Conservation (phyloP, 2,797 vertebrate genomes). For the Tadarida brasiliensis region DNA sequence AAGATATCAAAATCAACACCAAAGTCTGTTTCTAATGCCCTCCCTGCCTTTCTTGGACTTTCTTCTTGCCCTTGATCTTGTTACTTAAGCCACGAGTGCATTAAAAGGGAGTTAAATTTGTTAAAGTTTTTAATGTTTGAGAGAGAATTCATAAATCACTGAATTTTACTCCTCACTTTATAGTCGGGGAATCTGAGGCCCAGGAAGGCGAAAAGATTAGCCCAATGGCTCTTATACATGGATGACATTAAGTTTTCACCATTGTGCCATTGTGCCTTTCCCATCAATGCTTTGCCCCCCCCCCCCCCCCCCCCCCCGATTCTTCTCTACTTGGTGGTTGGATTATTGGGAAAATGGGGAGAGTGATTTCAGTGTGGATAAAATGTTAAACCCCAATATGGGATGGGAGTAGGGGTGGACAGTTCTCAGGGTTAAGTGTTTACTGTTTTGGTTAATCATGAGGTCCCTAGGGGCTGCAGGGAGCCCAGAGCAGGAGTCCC, state of each 20-base stretch:
- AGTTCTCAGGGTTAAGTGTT: constrained; percentile 11
- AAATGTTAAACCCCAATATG: neutral
- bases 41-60: neutral
- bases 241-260: neutral
- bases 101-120: neutral
- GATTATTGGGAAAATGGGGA: neutral
- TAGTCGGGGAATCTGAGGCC: neutral
- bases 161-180: constrained; percentile 12
- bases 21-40: neutral
- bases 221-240: neutral
- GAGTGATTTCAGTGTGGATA: neutral
- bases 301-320: neutral
- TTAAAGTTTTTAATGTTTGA: neutral
- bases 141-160: neutral
- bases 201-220: constrained; percentile 4
- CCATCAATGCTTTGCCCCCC: neutral
- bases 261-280: neutral
- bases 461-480: neutral
- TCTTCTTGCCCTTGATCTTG: constrained; percentile 2
- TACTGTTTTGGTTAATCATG: neutral
- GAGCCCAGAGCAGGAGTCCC: neutral
- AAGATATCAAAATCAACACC: neutral
- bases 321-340: neutral
- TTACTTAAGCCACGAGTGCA: neutral
- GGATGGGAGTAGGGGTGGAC: neutral